These are phyloP conservation scores for Typhlichthys subterraneus DNA, from an alignment of 2,797 vertebrate species.

Conservation along the genomic window DNA sequence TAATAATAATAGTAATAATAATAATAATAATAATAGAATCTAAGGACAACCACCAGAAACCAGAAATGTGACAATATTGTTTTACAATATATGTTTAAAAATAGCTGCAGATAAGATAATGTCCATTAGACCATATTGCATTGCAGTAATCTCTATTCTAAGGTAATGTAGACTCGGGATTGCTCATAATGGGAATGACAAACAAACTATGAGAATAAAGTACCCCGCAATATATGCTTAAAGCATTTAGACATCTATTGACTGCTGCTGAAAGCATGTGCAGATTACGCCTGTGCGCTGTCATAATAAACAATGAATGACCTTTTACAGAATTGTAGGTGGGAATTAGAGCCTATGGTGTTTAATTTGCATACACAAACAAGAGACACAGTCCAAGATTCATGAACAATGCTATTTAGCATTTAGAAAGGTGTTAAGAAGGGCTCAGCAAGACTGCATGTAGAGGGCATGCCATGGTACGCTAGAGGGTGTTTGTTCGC, in stretches of 20 bases:
- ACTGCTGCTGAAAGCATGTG: conserved; percentile 10
- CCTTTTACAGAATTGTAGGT: conserved; percentile 54
- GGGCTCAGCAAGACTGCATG: conserved; percentile 50
- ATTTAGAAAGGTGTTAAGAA: conserved; percentile 75
- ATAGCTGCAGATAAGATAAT: not conserved
- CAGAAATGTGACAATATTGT: not conserved
- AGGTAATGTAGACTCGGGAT: not conserved
- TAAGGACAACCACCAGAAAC: too few relatives aligned
- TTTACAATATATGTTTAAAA: not conserved
- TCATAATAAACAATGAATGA: conserved; percentile 53
- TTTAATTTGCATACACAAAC: conserved; percentile 70
- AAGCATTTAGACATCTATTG: too few relatives aligned
- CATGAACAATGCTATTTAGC: conserved; percentile 69
- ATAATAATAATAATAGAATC: too few relatives aligned
- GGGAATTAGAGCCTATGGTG: conserved; percentile 55
- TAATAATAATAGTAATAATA: too few relatives aligned
- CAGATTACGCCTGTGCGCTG: conserved; percentile 22
- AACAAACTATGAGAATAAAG: conserved; percentile 6
- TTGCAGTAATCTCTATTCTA: not conserved
- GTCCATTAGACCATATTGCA: not conserved
- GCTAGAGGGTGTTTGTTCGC: conserved; percentile 44
- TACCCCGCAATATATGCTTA: not conserved
- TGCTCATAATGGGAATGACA: not conserved
- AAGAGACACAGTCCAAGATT: conserved; percentile 53
- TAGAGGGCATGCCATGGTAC: conserved; percentile 60